These are phyloP conservation scores for Protula sp. DNA, from an alignment of 2,888 invertebrate genomes.

Conservation along the genomic window DNA sequence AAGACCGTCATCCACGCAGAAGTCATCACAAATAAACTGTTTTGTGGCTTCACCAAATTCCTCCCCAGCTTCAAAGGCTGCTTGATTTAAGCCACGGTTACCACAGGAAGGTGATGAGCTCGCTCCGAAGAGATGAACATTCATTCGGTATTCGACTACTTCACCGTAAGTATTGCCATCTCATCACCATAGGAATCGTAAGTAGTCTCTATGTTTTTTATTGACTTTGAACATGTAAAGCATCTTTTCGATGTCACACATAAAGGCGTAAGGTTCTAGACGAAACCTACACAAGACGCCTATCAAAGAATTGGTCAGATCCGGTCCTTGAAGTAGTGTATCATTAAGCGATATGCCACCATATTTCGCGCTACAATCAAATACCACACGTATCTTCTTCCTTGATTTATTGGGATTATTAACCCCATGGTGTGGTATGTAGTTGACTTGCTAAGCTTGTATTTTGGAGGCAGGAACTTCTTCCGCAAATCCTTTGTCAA, in stretches of 20 bases:
- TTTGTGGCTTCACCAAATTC: slow-evolving; percentile 4
- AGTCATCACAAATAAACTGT: slow-evolving; percentile 11
- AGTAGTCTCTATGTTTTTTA: slow-evolving; percentile 7
- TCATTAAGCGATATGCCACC: slow-evolving; percentile 9
- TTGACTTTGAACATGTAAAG: slow-evolving; percentile 10
- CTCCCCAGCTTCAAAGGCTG: not conserved
- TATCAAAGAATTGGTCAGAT: slow-evolving; percentile 9
- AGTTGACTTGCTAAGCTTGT: slow-evolving; percentile 2
- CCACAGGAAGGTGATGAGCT: slow-evolving; percentile 6
- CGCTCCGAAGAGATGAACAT: slow-evolving; percentile 15
- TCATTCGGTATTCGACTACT: slow-evolving; percentile 4
- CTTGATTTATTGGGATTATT: slow-evolving; percentile 14
- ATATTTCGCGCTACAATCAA: slow-evolving; percentile 11
- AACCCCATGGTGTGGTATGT: slow-evolving; percentile 16
- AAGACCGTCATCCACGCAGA: slow-evolving; percentile 24
- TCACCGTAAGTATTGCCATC: slow-evolving; percentile 1
- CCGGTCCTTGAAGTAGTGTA: too few species aligned
- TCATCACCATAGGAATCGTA: slow-evolving; percentile 15
- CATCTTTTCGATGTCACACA: too few species aligned
- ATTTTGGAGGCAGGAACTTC: not conserved
- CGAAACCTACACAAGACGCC: slow-evolving; percentile 14
- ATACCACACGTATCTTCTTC: slow-evolving; percentile 14
- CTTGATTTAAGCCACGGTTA: slow-evolving; percentile 1
- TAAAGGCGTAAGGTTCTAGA: slow-evolving; percentile 3
- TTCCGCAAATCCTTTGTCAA: slow-evolving; percentile 9